Base-by-base conservation (phyloP, 1,140 invertebrate species). In the Vanessa atalanta region DNA sequence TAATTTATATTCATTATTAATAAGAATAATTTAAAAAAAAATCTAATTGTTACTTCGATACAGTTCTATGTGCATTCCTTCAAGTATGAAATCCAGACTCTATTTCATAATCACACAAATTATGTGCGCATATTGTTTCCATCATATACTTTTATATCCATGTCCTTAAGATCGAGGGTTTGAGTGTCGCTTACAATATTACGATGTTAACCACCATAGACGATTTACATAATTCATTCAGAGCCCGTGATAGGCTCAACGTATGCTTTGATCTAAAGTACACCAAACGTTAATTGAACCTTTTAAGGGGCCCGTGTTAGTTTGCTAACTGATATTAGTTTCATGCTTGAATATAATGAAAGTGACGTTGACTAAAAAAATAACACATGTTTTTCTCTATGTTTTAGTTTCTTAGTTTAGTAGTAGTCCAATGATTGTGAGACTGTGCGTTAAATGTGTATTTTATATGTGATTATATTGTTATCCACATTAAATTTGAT, bases 181-280 rank as follows among this genome's bases (percentile, higher is more conserved):
- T 77, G 80, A 89, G 90, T 90, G 89, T 89, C 89, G 85, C 83
- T 90, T 89, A 91, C 88, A 90, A 89, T 90, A 92, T 91, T 88
- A 91, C 88, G 86, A 89, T 87, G 89, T 92, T 90, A 92, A 92
- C 89, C 89, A 81, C 88, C 77, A 72, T 75, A 82, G 83, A 79
- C 80, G 86, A 91, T 92, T 92, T 91, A 82, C 90, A 92, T 92
- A 91, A 91, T 89, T 92, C 88, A 91, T 91, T 87, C 72, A 57
- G 72, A 76, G 71, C 60, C 57, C 55, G 66, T 70, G 79, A 78
- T 80, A 73, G 72, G 69, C 73, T 76, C 72, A 83, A 73, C 83
- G 83, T 90, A 85, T 86, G 88, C 83, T 79, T 76, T 83, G 84
- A 87, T 87, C 87, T 90, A 86, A 88, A 83, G 81, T 81, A 72